Evolutionary conservation across 2,797 vertebrate species (phyloP).

Genomic region (Ibycter americanus): DNA sequence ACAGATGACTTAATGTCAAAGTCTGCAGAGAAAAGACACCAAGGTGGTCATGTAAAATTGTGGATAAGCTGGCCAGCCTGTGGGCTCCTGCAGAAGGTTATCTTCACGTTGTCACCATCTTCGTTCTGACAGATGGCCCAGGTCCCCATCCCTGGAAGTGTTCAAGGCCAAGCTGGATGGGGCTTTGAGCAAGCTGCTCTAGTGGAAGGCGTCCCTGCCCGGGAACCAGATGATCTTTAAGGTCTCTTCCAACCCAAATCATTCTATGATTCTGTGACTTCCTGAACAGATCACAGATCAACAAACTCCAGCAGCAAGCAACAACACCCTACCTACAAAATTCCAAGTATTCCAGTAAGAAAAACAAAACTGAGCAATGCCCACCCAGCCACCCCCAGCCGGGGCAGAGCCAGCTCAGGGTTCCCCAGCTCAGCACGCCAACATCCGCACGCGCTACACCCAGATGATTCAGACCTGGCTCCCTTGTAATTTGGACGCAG

Average conservation of each 20-base stretch:
- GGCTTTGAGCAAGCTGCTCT: too few relatives aligned
- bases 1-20: too few relatives aligned
- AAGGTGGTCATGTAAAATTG: fast-evolving
- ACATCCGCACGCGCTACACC: neutral
- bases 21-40: neutral
- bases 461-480: constrained; percentile 15
- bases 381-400: neutral
- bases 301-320: neutral
- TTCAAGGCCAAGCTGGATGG: too few relatives aligned
- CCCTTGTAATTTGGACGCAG: neutral
- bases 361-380: neutral
- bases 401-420: neutral
- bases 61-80: fast-evolving
- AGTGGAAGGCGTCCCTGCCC: too few relatives aligned
- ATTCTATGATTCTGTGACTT: neutral
- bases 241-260: too few relatives aligned
- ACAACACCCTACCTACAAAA: neutral
- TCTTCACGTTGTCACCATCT: neutral
- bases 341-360: neutral
- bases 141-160: too few relatives aligned
- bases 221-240: too few relatives aligned
- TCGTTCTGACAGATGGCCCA: neutral
- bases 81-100: neutral
- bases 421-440: neutral
- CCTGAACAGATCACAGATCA: neutral